These are phyloP conservation scores for Leptopilina drosophilae DNA, from an alignment of 2,888 invertebrate species.

Conservation along the genomic window DNA sequence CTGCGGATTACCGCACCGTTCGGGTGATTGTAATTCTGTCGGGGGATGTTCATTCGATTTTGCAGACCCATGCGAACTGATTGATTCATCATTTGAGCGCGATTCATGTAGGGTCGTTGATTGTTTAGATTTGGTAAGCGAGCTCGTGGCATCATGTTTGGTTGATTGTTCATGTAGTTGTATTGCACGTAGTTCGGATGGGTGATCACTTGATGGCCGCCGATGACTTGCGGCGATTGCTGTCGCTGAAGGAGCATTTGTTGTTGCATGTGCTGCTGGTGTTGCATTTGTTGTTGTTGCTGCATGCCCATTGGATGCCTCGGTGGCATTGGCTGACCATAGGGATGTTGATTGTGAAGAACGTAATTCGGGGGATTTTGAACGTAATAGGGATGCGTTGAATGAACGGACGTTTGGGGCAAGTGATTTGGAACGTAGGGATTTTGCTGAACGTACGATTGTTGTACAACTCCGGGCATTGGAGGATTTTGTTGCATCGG, in stretches of 20 bases:
- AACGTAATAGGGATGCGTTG: constrained; percentile 61
- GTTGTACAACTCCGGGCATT: constrained; percentile 53
- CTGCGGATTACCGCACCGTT: constrained; percentile 61
- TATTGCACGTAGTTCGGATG: constrained; percentile 57
- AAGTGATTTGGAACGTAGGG: constrained; percentile 31
- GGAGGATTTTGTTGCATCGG: constrained; percentile 62
- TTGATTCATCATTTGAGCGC: constrained; percentile 43
- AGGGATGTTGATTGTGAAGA: constrained; percentile 55
- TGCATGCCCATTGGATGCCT: constrained; percentile 35
- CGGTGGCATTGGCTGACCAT: neutral
- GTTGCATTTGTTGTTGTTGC: constrained; percentile 40
- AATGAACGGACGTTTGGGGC: constrained; percentile 12
- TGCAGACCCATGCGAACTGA: constrained; percentile 30
- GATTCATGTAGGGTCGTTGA: constrained; percentile 34
- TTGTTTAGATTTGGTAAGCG: constrained; percentile 48
- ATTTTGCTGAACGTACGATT: constrained; percentile 52
- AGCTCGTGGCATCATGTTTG: constrained; percentile 13
- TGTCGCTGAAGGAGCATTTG: constrained; percentile 46
- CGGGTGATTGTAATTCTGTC: constrained; percentile 54
- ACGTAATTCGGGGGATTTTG: constrained; percentile 61
- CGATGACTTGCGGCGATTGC: neutral
- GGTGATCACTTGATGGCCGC: constrained; percentile 49
- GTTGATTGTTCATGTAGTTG: constrained; percentile 31
- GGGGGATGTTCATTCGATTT: constrained; percentile 47
- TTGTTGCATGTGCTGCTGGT: no score